These are phyloP conservation scores for Chelidonichthys spinosus DNA, from an alignment of 2,797 vertebrate genomes.

Conservation along the genomic window DNA sequence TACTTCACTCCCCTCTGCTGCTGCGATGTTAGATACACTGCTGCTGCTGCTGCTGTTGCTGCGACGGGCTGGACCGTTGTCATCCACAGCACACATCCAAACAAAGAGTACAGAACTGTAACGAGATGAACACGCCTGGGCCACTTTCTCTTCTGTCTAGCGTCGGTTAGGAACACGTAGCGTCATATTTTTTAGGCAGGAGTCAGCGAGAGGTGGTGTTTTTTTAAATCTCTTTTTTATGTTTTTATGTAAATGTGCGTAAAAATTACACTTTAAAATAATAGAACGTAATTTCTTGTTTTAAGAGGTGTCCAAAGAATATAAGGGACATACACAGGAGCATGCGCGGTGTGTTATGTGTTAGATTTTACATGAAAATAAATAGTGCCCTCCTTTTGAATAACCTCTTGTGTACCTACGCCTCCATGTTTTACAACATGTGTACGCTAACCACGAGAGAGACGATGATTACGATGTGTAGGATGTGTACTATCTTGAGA, in stretches of 20 bases:
- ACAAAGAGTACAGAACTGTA: slow-evolving; percentile 32
- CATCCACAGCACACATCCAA: slow-evolving; percentile 70
- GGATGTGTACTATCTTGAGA: slow-evolving; percentile 48
- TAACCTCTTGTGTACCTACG: neutral
- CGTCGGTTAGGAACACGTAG: neutral
- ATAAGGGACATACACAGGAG: rapidly evolving
- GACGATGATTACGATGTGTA: neutral
- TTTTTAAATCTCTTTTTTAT: neutral
- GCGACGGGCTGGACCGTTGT: slow-evolving; percentile 67
- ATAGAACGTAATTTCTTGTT: neutral
- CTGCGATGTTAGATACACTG: slow-evolving; percentile 50
- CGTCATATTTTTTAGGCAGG: neutral
- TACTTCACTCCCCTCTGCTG: slow-evolving; percentile 57
- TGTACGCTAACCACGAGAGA: neutral
- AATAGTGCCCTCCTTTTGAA: rapidly evolving
- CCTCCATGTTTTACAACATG: rapidly evolving
- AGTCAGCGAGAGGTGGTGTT: neutral
- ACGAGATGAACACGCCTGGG: neutral
- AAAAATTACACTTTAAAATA: neutral
- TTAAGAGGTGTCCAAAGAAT: neutral
- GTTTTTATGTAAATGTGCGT: neutral
- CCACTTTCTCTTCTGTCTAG: neutral
- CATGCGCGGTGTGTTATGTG: neutral
- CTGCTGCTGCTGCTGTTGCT: slow-evolving; percentile 63
- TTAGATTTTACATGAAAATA: neutral